A percentile compares a stretch with the other conserved stretches of the same genome.
These are phyloP conservation scores for Notechis scutatus DNA, from an alignment of 2,113 vertebrate genomes.

Conservation along the genomic window DNA sequence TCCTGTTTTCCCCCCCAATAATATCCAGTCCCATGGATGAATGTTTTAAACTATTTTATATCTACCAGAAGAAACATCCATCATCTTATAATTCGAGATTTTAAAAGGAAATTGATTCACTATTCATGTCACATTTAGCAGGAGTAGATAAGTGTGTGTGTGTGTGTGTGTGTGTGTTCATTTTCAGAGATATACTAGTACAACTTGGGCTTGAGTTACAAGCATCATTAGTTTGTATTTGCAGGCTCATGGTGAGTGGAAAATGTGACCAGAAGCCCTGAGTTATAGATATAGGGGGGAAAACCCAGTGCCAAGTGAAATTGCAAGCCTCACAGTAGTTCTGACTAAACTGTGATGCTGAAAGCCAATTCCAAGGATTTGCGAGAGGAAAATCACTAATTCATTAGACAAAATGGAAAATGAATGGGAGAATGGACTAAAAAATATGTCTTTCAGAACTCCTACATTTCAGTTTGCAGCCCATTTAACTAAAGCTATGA, in stretches of 20 bases:
- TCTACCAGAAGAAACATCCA: not conserved
- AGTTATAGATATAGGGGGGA: not conserved
- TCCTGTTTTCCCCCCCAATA: not conserved
- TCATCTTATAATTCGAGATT: not conserved
- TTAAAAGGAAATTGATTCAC: not conserved
- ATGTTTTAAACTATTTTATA: not conserved
- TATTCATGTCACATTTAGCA: slow-evolving; percentile 8
- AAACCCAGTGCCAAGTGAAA: not conserved
- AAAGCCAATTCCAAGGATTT: not conserved
- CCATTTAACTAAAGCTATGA: not conserved
- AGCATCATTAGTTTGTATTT: not conserved
- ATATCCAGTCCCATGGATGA: not conserved
- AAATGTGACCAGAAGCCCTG: not conserved
- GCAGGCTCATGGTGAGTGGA: not conserved
- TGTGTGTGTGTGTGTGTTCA: not conserved
- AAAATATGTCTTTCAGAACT: not conserved
- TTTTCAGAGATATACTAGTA: not conserved
- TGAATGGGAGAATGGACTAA: not conserved
- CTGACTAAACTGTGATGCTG: not conserved
- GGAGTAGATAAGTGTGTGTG: not conserved
- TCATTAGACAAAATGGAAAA: not conserved
- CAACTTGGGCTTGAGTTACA: not conserved
- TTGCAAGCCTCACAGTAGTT: not conserved
- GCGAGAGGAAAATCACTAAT: not conserved
- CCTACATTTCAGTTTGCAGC: not conserved